phyloP scores from a whole-genome alignment of 2,888 invertebrate species.

The Chalcosyrphus nemorum region DNA sequence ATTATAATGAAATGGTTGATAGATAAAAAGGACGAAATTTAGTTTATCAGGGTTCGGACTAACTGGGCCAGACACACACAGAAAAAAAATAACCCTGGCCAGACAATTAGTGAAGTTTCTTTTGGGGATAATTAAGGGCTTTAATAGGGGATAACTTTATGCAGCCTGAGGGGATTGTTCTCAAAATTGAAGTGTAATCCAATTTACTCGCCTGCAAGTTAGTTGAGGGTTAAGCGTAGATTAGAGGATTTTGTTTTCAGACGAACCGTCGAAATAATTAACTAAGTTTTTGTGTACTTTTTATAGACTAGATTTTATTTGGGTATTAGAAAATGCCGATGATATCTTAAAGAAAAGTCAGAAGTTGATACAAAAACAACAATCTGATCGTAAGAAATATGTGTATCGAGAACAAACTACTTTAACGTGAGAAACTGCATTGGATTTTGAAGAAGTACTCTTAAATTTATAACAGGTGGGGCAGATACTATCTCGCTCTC shows the following conservation, averaged over 20 bases:
- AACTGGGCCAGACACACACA: not conserved
- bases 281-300: conserved; percentile 7
- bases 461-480: no score
- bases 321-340: not conserved
- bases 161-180: not conserved
- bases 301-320: not conserved
- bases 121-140: not conserved
- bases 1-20: not conserved
- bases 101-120: not conserved
- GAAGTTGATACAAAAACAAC: no score
- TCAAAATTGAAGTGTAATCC: not conserved
- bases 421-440: no score
- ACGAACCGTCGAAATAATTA: not conserved
- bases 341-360: no score
- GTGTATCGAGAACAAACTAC: no score
- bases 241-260: not conserved
- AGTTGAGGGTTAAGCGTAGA: not conserved
- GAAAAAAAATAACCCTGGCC: not conserved
- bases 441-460: no score
- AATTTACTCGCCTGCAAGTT: not conserved
- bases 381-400: no score
- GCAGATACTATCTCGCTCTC: no score
- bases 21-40: not conserved
- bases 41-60: not conserved
- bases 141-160: not conserved